Base-by-base conservation (phyloP, 1,140 invertebrate species). In the Oncopodura yosiiana region DNA sequence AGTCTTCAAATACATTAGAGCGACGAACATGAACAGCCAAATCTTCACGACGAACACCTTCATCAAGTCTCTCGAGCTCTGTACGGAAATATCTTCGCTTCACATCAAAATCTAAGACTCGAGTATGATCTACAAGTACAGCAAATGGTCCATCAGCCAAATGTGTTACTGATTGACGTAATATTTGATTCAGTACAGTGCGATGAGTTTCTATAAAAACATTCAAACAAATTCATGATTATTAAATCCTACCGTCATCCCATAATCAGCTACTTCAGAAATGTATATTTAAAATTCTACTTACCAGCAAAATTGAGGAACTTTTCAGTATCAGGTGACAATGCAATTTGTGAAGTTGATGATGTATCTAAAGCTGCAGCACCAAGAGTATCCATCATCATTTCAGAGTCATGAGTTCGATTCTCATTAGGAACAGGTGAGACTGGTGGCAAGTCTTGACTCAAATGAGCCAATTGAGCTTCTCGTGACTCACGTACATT, bases 71-170 rank as follows among this genome's bases (percentile, higher is more conserved):
- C 67, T 92, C 87, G 16, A 92, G 69, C 68, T 91, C 87, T 24
- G 86, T 85, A 54, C 91, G 77, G 74, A 94, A 94, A 68, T 92
- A 94, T 36, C 86, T 75, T 36, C 90, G 74, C 66, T 94, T 94
- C 0, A 94, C 88, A 71, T 94, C 91, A 73, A 94, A 94, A 70
- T 94, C 91, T 26, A 87, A 71, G 46, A 94, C 83, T 63, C 87
- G 74, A 0, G 89, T 92, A 66, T 93, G 88, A 71, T 93, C 86
- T 4, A 92, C 87, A 2, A 94, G 74, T 0, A 94, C 86, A 21
- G 86, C 81, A 67, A 94, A 94, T 11, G 90, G 90, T 18, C 88
- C 86, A 66, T 92, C 87, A 8, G 86, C 82, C 12, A 94, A 74
- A 64, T 87, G 87, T 2, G 82, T 81, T 0, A 83, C 86, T 2